Evolutionary conservation across 1,140 invertebrate genomes (phyloP).

Genomic region (Triops cancriformis): DNA sequence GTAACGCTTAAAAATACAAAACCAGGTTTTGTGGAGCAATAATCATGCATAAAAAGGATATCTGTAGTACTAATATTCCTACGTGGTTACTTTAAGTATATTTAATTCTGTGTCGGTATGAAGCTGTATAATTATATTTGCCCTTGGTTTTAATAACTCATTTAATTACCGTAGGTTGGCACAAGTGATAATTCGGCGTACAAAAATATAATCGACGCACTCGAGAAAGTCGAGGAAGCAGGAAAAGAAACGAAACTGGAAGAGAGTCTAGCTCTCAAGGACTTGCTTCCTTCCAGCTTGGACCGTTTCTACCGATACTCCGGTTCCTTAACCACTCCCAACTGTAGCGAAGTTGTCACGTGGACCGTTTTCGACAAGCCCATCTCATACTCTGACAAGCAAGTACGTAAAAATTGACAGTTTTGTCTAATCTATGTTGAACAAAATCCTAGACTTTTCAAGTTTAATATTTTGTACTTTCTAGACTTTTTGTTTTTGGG

Average conservation of each 20-base stretch:
- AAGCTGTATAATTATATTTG: no score
- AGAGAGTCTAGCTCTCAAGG: slow-evolving; percentile 38
- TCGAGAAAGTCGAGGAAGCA: slow-evolving; percentile 36
- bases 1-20: no score
- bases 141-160: no score
- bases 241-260: slow-evolving; percentile 32
- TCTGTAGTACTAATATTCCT: no score
- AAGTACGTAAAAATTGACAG: slow-evolving; percentile 39
- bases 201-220: slow-evolving; percentile 40
- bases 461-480: no score
- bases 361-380: slow-evolving; percentile 61
- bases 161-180: slow-evolving; percentile 39
- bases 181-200: slow-evolving; percentile 43
- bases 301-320: slow-evolving; percentile 55
- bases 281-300: slow-evolving; percentile 46
- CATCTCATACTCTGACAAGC: slow-evolving; percentile 47
- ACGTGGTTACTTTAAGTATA: no score
- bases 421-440: no score
- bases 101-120: no score
- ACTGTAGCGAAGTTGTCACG: slow-evolving; percentile 58
- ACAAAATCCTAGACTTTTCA: no score
- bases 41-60: no score
- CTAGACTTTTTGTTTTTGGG: no score
- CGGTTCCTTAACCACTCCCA: slow-evolving; percentile 66
- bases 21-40: no score